Evolutionary conservation across 2,888 invertebrate genomes (phyloP), one percentile per base, ranked within the genome.

Genomic region (Mythimna loreyi): DNA sequence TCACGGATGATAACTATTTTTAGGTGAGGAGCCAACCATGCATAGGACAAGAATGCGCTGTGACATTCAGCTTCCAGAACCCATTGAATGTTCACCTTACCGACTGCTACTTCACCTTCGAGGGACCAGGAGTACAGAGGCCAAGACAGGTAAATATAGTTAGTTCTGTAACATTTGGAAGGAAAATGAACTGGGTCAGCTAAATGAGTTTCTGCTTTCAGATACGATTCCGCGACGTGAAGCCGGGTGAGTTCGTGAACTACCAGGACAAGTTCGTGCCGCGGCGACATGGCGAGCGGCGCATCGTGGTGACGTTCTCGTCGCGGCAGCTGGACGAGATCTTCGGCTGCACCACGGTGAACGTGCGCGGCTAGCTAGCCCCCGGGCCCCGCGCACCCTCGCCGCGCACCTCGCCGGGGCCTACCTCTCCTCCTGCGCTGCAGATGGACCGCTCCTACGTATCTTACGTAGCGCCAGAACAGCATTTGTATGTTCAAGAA

Each of bases 71-170:
- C 89, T 97, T 97, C 93, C 96, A 96, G 86, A 98, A 98, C 89
- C 97, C 98, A 21, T 88, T 98, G 85, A 96, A 96, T 69, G 93
- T 96, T 1, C 92, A 96, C 21, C 92, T 98, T 73, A 97, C 97
- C 1, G 96, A 97, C 75, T 97, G 97, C 91, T 96, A 96, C 87
- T 97, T 97, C 88, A 97, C 96, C 2, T 96, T 97, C 67, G 98
- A 98, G 93, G 98, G 97, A 33, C 96, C 97, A 11, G 97, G 97
- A 55, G 90, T 97, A 9, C 96, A 96, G 80, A 94, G 97, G 84
- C 97, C 97, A 49, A 96, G 96, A 89, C 96, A 96, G 90, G 95
- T 97, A 87, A 61, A 68, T 67, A 59, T 6, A 56, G 30, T 16
- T 19, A 21, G 11, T 1, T 7, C 0, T 45, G 25, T 0, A 5